phyloP scores from a whole-genome alignment of 2,888 invertebrate species.

The Sinohyriopsis cumingii region DNA sequence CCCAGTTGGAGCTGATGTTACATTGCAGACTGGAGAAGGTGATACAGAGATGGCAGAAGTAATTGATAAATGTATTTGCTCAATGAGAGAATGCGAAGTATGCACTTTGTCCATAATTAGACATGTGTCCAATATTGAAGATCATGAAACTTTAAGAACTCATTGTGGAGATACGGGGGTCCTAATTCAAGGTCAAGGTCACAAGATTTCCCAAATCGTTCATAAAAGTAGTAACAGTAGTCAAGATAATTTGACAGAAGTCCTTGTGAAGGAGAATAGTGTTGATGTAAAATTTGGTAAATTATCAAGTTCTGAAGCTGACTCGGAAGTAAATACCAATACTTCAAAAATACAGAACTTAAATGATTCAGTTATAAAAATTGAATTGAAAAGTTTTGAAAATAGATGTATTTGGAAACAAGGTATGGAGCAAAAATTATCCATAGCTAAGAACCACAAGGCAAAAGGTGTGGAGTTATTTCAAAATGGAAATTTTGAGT shows the following conservation, averaged over 20 bases:
- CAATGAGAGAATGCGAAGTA: constrained; percentile 52
- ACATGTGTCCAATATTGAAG: not conserved
- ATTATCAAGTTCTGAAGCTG: no score
- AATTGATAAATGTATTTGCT: constrained; percentile 57
- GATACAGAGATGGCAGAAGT: constrained; percentile 58
- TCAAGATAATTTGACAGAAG: no score
- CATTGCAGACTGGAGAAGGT: constrained; percentile 49
- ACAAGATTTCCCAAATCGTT: no score
- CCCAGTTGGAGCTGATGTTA: constrained; percentile 20
- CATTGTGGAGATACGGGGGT: not conserved
- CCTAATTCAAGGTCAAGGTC: no score
- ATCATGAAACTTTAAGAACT: not conserved
- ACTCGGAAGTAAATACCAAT: no score
- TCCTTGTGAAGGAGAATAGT: no score
- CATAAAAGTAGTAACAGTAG: no score
- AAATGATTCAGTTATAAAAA: not conserved
- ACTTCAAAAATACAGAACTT: no score
- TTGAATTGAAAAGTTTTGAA: constrained; percentile 15
- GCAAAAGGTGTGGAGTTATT: constrained; percentile 78
- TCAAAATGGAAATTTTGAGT: constrained; percentile 77
- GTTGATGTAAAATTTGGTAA: no score
- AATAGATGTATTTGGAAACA: constrained; percentile 33
- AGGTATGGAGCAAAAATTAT: constrained; percentile 35
- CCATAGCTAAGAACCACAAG: constrained; percentile 43
- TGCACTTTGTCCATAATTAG: not conserved